Conservation (phyloP, 1,140 invertebrate genomes). For the Tetragnatha versicolor region DNA sequence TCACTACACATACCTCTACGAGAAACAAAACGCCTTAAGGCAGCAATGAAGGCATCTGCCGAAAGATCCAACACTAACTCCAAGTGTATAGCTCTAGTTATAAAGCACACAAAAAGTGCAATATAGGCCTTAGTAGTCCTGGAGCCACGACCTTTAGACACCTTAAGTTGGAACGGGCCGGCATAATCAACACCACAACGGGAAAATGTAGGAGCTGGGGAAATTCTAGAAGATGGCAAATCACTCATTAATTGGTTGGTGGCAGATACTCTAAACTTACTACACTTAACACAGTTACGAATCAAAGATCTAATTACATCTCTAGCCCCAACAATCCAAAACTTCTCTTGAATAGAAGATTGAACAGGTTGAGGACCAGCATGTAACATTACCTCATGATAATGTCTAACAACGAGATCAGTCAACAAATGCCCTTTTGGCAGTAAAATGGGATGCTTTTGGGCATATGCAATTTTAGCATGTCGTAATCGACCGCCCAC, state of each 20-base stretch:
- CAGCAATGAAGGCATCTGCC: no score
- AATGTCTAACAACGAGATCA: neutral
- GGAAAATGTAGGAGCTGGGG: conserved; percentile 38
- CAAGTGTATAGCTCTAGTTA: no score
- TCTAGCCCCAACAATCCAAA: neutral
- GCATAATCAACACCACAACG: conserved; percentile 58
- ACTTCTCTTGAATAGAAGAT: neutral
- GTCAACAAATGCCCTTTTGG: neutral
- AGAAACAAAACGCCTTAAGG: no score
- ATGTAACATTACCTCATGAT: neutral
- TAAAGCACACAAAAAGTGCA: conserved; percentile 1
- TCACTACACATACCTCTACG: no score
- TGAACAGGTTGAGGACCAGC: neutral
- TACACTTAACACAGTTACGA: neutral
- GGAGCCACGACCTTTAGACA: no score
- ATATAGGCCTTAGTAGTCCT: neutral
- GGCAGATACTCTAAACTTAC: neutral
- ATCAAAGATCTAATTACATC: neutral
- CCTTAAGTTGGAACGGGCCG: conserved; percentile 48
- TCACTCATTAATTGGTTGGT: no score
- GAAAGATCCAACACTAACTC: no score
- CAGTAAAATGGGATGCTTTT: neutral
- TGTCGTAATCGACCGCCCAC: no score
- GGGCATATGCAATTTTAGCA: no score
- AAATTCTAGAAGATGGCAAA: conserved; percentile 49